phyloP scores from a whole-genome alignment of 2,797 vertebrate species.

The Sorex maritimensis region DNA sequence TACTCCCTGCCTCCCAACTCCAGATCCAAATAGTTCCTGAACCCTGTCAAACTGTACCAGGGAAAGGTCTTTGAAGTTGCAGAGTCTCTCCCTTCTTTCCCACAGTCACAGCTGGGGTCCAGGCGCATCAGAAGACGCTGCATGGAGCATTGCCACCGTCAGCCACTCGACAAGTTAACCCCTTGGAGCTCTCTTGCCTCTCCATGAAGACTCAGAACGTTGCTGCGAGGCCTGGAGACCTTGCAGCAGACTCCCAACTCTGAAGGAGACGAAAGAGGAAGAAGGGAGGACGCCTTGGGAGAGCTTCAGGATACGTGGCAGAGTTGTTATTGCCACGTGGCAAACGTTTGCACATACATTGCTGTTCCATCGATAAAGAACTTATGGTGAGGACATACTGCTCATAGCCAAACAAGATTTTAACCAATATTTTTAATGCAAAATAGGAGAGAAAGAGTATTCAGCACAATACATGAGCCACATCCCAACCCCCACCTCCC shows the following conservation, averaged over 20 bases:
- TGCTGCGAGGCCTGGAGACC: not conserved
- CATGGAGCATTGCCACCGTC: not conserved
- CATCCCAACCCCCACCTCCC: no score
- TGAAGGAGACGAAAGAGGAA: not conserved
- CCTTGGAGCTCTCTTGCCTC: not conserved
- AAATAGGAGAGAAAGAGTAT: not conserved
- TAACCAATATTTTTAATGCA: not conserved
- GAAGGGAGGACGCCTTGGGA: no score
- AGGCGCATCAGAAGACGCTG: not conserved
- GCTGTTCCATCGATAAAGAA: not conserved
- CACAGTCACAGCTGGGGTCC: not conserved
- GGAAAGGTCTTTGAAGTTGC: not conserved
- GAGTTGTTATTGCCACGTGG: no score
- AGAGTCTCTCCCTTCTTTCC: not conserved
- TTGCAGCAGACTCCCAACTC: not conserved
- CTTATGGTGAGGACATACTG: not conserved
- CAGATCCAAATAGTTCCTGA: not conserved
- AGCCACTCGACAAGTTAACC: not conserved
- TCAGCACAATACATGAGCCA: not conserved
- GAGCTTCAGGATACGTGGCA: no score
- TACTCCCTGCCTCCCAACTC: not conserved
- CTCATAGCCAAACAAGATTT: not conserved
- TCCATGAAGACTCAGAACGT: not conserved
- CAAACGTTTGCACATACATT: not conserved
- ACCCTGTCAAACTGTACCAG: not conserved